Base-by-base conservation (phyloP, 92 coral and sea anemone genomes). In the Diadumene lineata region DNA sequence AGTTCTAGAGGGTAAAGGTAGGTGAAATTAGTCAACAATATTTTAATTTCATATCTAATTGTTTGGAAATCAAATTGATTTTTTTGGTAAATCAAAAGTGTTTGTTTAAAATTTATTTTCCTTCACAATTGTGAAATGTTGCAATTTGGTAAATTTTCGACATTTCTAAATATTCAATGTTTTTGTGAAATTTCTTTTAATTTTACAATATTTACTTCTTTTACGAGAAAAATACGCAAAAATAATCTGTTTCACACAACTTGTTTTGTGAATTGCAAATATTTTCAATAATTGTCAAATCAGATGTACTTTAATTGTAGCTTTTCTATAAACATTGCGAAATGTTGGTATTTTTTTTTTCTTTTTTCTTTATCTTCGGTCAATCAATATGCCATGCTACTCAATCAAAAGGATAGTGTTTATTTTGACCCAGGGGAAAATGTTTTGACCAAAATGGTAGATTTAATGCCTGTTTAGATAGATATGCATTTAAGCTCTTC, bases 11-110 rank as follows among this genome's bases (percentile, higher is more conserved):
- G 64, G 31, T 13, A 53, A 70, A 70, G 75, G 75, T 70, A 70
- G n/a, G 75, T 28, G 28, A 1, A 70, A 53, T 50, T 23, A 57
- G 43, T 69, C 74, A 46, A 46, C 61, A 69, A 27, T 70, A n/a
- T n/a, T 58, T 58, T 58, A 19, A 58, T 58, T 23, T 58, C 3
- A 53, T 15, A n/a, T 38, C 48, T 38, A 38, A 38, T 4, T 38
- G 13, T 38, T 38, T 38, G 6, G 48, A 38, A 38, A 38, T 38
- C 48, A 38, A 4, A 38, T 38, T 38, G 7, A n/a, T n/a, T n/a
- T n/a, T n/a, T n/a, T n/a, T n/a, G n/a, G n/a, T n/a, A n/a, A n/a
- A n/a, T n/a, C n/a, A n/a, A n/a, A n/a, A n/a, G n/a, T n/a, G n/a
- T n/a, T n/a, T n/a, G n/a, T n/a, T n/a, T n/a, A n/a, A n/a, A n/a